These are phyloP conservation scores for Halcyon smyrnensis DNA, from an alignment of 2,797 vertebrate species.

Conservation along the genomic window DNA sequence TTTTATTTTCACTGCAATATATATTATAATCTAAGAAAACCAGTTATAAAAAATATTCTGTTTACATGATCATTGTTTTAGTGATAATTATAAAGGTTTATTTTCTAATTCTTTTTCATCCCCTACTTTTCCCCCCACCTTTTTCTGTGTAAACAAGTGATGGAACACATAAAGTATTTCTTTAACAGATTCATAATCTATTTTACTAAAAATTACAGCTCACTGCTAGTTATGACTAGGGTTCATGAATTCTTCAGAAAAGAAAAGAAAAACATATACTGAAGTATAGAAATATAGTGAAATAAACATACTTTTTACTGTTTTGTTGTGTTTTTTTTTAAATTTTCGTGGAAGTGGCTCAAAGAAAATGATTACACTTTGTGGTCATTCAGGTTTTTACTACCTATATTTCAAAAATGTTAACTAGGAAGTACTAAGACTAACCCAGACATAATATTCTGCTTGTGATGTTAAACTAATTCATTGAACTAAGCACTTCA, in stretches of 20 bases:
- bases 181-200: neutral
- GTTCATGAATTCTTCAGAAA: neutral
- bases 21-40: neutral
- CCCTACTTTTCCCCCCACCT: neutral
- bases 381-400: neutral
- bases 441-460: neutral
- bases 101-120: neutral
- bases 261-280: neutral
- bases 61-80: neutral
- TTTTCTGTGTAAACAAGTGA: neutral
- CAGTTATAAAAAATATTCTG: neutral
- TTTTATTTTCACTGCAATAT: neutral
- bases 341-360: neutral
- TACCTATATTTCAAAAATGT: neutral
- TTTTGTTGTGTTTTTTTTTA: neutral
- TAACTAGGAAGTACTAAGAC: neutral
- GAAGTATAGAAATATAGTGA: neutral
- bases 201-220: neutral
- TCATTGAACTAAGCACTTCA: neutral
- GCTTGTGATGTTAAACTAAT: neutral
- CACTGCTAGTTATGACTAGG: neutral
- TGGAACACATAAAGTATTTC: neutral
- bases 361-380: neutral
- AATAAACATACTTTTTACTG: neutral
- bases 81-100: neutral